These are phyloP conservation scores for Aldabrachelys gigantea DNA, from an alignment of 2,113 vertebrate species.

Conservation along the genomic window DNA sequence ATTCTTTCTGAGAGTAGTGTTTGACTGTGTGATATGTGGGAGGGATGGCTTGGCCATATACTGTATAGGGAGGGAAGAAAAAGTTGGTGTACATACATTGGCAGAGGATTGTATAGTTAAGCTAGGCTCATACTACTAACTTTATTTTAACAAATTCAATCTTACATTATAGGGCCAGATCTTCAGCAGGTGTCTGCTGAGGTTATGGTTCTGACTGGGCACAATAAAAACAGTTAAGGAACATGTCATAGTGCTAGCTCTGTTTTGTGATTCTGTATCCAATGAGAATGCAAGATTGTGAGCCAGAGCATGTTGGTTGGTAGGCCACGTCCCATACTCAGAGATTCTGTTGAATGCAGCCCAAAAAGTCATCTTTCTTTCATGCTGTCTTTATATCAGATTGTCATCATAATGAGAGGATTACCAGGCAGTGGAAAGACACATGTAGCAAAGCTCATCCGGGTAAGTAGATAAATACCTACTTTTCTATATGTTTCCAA, in stretches of 20 bases:
- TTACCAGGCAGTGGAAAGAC: constrained; percentile 98
- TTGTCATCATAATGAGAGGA: constrained; percentile 98
- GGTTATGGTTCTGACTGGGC: not conserved
- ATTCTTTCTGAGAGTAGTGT: not conserved
- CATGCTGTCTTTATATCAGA: constrained; percentile 81
- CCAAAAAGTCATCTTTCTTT: not conserved
- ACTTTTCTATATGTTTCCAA: not conserved
- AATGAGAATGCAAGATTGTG: not conserved
- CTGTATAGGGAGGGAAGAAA: not conserved
- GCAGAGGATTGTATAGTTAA: not conserved
- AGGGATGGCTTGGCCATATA: not conserved
- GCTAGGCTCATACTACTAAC: not conserved
- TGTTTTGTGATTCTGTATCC: not conserved
- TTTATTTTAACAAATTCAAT: not conserved
- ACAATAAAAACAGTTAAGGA: not conserved
- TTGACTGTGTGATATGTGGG: not conserved
- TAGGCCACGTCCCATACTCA: not conserved
- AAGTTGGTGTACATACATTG: not conserved
- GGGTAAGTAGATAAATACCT: constrained; percentile 81
- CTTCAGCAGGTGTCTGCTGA: not conserved
- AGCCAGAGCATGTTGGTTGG: not conserved
- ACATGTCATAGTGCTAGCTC: not conserved
- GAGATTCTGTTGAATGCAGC: not conserved
- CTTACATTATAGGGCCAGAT: not conserved
- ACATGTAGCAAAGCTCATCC: constrained; percentile 97